Conservation (phyloP, 2,888 invertebrate species). For the Platynereis dumerilii region DNA sequence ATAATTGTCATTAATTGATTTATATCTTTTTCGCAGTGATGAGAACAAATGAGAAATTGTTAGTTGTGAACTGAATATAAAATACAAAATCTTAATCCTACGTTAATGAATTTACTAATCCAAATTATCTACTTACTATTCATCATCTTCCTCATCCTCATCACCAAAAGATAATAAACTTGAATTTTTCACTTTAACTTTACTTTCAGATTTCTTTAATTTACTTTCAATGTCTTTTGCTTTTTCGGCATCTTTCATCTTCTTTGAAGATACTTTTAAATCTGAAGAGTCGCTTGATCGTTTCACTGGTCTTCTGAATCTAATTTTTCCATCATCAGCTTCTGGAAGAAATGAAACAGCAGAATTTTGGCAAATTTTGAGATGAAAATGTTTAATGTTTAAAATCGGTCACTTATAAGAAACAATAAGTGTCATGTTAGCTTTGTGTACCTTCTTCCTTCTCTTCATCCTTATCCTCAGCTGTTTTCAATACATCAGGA, state of each 20-base stretch:
- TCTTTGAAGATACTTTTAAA: conserved; percentile 39
- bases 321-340: conserved; percentile 38
- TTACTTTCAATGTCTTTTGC: background rate
- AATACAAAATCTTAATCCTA: no score
- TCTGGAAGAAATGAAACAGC: background rate
- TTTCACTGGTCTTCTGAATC: conserved; percentile 49
- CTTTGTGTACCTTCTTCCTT: no score
- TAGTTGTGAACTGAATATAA: no score
- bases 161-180: conserved; percentile 52
- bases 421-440: no score
- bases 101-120: background rate
- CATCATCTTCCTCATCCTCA: conserved; percentile 45
- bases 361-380: background rate
- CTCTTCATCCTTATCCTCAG: no score
- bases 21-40: no score
- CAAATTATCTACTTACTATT: background rate
- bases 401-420: no score
- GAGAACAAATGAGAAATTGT: no score
- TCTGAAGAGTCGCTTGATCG: conserved; percentile 39
- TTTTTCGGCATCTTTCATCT: conserved; percentile 33
- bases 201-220: conserved; percentile 26
- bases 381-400: background rate
- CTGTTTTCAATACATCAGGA: no score
- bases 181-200: conserved; percentile 31
- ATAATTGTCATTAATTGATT: no score